Base-by-base conservation (phyloP, 2,113 vertebrate species). In the Phyllostomus hastatus region DNA sequence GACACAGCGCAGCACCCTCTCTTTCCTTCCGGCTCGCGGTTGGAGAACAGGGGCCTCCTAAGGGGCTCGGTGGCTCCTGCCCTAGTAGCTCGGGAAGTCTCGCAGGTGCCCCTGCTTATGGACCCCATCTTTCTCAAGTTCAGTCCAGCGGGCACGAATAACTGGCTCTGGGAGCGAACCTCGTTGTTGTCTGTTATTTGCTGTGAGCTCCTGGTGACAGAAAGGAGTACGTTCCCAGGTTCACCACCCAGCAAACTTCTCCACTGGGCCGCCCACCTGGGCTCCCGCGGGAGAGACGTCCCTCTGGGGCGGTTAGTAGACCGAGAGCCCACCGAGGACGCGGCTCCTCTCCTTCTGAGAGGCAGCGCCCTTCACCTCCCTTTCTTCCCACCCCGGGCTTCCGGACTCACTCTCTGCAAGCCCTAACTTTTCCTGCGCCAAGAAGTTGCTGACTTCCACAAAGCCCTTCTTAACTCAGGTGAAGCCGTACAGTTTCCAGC, bases 1-100 rank as follows among this genome's bases (percentile, higher is more conserved):
- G 22, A 72, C 1, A 4, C 16, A 41, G 3, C 11, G 0, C 43
- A 31, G 0, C 35, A 19, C 19, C 12, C 2, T 4, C 64, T 19
- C 66, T 66, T 64, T 38, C 61, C 48, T 67, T 41, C 41, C 33
- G n/a, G 43, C 46, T 59, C 46, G 41, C 10, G 61, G n/a, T 52
- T 67, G n/a, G 52, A 90, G 31, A 76, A 72, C 26, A 48, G 50
- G 5, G 33, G 6, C 17, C 31, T 93, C n/a, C 50, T 12, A 38
- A 12, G 1, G 48, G 19, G 5, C 33, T 78, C 41, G 78, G 41
- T 20, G 38, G 33, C 82, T 33, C n/a, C n/a, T 84, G 54, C 88
- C 46, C 28, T 57, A 76, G 19, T 46, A 61, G 66, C 81, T 50
- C n/a, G 76, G 20, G 64, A 90, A 90, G n/a, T 76, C 26, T 57